Evolutionary conservation across 2,888 invertebrate genomes (phyloP), one percentile per base, ranked within the genome.

Genomic region (Eilema caniola): DNA sequence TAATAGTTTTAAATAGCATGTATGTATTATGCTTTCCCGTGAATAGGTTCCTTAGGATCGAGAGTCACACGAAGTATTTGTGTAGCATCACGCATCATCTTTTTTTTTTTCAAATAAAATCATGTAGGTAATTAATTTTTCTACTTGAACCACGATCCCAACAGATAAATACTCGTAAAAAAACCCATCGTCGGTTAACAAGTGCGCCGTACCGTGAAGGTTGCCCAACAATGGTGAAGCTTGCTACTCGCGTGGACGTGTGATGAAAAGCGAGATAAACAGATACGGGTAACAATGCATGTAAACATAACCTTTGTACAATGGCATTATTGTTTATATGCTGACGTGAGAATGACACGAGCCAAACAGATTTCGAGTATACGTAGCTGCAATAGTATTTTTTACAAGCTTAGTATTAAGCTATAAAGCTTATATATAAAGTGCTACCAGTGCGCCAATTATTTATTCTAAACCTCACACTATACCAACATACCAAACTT

Each of bases 161-260:
- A 16, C 33, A 33, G 56, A 57, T 57, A 7, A 33, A n/a, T n/a
- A n/a, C n/a, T n/a, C n/a, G n/a, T n/a, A 11, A 37, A 14, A 12
- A 11, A 37, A 2, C 56, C 37, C 41, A 20, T 23, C 56, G 28
- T 56, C 64, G 56, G 23, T 47, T 60, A 57, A 60, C 70, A 66
- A 41, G 23, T 53, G 81, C 81, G 74, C 23, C 56, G 69, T 57
- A 62, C 81, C 81, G 23, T 79, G 81, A 81, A 81, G 81, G 81
- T 72, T 72, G 65, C 24, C 20, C 16, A 24, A 66, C 57, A 66
- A 66, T 57, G 57, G 56, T 10, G 33, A 10, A 3, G 16, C 37
- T 23, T 66, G 24, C n/a, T 28, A 23, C 33, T 57, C 33, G 33
- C 31, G 12, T 57, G 33, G 33, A 33, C 31, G 57, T 65, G 8